Conservation (phyloP, 2,888 invertebrate species). For the Dicyrtomina minuta region DNA sequence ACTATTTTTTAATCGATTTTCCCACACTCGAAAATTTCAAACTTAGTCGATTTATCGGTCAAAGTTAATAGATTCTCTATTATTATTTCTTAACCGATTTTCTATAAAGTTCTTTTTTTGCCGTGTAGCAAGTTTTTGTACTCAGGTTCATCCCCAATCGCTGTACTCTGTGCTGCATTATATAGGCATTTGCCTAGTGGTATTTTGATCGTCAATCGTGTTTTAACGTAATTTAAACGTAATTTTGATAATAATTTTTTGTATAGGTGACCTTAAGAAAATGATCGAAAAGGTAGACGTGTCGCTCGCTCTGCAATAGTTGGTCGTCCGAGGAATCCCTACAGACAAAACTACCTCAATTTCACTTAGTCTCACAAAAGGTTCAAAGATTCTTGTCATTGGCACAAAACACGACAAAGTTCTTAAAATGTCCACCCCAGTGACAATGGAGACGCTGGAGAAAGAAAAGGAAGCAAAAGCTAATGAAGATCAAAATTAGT, state of each 20-base stretch:
- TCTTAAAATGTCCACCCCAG: slow-evolving; percentile 73
- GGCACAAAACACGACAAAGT: slow-evolving; percentile 87
- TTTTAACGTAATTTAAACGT: too few species aligned
- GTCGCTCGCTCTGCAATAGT: slow-evolving; percentile 81
- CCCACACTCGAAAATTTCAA: too few species aligned
- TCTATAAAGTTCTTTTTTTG: too few species aligned
- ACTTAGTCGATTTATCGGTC: too few species aligned
- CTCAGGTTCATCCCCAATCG: too few species aligned
- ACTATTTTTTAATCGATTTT: too few species aligned
- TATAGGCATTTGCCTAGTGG: too few species aligned
- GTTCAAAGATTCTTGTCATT: slow-evolving; percentile 86
- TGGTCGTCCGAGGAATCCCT: slow-evolving; percentile 84
- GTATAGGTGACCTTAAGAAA: slow-evolving; percentile 43
- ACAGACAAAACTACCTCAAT: slow-evolving; percentile 78
- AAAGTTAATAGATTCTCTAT: too few species aligned
- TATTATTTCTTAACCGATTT: too few species aligned
- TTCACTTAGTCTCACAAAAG: slow-evolving; percentile 74
- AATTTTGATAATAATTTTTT: neutral
- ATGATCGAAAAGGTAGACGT: slow-evolving; percentile 58
- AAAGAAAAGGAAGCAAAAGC: slow-evolving; percentile 54
- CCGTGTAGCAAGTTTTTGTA: too few species aligned
- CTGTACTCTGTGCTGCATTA: too few species aligned
- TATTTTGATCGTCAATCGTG: neutral
- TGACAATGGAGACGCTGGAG: slow-evolving; percentile 55
- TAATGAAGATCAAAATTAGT: slow-evolving; percentile 40